Conservation (phyloP, 2,888 invertebrate genomes). For the Tromatobia lineatoria region DNA sequence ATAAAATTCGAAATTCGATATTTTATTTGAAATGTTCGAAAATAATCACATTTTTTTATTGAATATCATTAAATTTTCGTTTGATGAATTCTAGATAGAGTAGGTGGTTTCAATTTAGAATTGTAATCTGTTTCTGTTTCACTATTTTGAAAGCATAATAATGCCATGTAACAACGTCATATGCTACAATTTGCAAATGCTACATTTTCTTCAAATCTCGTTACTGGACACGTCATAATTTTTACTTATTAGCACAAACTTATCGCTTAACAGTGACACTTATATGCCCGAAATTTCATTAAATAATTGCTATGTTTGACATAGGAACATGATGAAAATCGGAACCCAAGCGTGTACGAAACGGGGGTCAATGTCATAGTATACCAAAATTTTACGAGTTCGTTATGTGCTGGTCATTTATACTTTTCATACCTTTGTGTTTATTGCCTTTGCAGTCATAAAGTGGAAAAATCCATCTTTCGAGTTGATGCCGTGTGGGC, state of each 20-base stretch:
- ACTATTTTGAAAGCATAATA: not conserved
- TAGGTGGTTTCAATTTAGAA: not conserved
- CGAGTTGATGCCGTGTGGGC: conserved; percentile 10
- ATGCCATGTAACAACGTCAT: no score
- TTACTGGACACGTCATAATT: not conserved
- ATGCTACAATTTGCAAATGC: no score
- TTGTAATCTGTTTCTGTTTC: not conserved
- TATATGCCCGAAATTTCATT: not conserved
- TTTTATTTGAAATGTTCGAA: no score
- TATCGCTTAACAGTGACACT: not conserved
- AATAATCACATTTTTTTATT: no score
- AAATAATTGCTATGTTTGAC: not conserved
- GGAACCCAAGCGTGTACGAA: not conserved
- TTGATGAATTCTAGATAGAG: not conserved
- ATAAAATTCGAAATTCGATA: no score
- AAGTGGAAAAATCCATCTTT: conserved; percentile 2
- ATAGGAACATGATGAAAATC: not conserved
- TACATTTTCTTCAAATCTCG: not conserved
- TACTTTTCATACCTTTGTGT: conserved; percentile 10
- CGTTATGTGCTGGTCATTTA: conserved; percentile 1
- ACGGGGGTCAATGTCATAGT: not conserved
- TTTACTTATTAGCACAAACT: not conserved
- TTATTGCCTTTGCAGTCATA: not conserved
- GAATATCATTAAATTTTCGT: no score
- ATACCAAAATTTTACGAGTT: conserved; percentile 4